Evolutionary conservation across 2,797 vertebrate species (phyloP).

Genomic region (Halcyon leucocephala): DNA sequence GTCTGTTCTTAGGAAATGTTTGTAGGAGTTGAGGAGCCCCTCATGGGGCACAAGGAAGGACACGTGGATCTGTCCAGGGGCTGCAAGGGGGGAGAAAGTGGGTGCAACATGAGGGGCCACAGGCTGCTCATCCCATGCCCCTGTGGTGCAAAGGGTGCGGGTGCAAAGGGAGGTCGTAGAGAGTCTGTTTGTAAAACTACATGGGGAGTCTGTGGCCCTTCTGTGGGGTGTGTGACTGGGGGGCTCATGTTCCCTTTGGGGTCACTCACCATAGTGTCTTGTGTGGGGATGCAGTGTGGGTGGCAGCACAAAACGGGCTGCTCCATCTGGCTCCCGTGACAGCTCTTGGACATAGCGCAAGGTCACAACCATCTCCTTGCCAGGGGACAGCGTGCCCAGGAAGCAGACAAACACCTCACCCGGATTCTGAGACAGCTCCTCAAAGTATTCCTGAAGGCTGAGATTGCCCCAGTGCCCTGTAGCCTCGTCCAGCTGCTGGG

Average conservation of each 20-base stretch:
- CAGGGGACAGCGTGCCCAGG: neutral
- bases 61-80: neutral
- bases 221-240: neutral
- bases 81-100: neutral
- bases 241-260: neutral
- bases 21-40: neutral
- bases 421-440: accelerated
- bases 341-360: neutral
- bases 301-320: neutral
- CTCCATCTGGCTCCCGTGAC: neutral
- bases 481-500: neutral
- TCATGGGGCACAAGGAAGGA: neutral
- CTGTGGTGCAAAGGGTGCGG: too few relatives aligned
- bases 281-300: neutral
- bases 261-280: neutral
- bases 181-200: neutral
- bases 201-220: neutral
- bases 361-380: neutral
- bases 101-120: neutral
- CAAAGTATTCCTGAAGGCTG: neutral
- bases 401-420: neutral
- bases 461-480: neutral
- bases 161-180: neutral
- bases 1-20: neutral
- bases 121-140: too few relatives aligned